Percentiles rank a stretch among this genome's conserved stretches.
Evolutionary conservation across 2,888 invertebrate species (phyloP).

Genomic region (Conistra vaccinii): DNA sequence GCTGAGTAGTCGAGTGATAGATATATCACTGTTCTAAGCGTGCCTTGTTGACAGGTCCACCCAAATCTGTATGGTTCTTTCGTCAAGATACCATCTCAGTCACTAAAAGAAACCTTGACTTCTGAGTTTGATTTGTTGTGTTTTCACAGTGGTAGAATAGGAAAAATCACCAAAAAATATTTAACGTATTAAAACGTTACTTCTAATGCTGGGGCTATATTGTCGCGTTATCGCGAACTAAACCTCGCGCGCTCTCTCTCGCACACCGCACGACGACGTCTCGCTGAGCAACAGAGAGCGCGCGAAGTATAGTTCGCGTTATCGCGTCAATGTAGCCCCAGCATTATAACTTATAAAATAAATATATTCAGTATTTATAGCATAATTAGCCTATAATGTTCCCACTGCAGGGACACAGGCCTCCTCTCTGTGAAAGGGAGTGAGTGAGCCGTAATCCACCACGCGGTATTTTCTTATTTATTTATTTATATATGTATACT

Average conservation of each 20-base stretch:
- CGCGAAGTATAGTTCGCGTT: too few species aligned
- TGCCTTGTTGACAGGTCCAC: not conserved
- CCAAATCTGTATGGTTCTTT: not conserved
- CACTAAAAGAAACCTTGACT: not conserved
- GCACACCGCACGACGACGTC: too few species aligned
- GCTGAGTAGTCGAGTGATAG: not conserved
- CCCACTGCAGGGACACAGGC: not conserved
- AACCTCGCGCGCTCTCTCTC: too few species aligned
- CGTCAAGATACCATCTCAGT: not conserved
- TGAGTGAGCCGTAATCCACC: not conserved
- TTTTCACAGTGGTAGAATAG: not conserved
- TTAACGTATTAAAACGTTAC: not conserved
- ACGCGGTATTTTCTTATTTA: not conserved
- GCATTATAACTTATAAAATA: not conserved
- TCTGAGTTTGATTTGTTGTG: not conserved
- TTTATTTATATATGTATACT: too few species aligned
- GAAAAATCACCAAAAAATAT: not conserved
- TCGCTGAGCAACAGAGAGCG: too few species aligned
- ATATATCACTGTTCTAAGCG: not conserved
- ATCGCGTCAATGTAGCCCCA: too few species aligned
- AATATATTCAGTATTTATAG: not conserved
- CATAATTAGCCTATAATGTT: not conserved
- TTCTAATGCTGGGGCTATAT: too few species aligned
- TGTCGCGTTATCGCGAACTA: too few species aligned
- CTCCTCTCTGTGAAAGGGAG: not conserved